phyloP scores from a whole-genome alignment of 2,113 vertebrate genomes.

The Rhynchomys soricoides region DNA sequence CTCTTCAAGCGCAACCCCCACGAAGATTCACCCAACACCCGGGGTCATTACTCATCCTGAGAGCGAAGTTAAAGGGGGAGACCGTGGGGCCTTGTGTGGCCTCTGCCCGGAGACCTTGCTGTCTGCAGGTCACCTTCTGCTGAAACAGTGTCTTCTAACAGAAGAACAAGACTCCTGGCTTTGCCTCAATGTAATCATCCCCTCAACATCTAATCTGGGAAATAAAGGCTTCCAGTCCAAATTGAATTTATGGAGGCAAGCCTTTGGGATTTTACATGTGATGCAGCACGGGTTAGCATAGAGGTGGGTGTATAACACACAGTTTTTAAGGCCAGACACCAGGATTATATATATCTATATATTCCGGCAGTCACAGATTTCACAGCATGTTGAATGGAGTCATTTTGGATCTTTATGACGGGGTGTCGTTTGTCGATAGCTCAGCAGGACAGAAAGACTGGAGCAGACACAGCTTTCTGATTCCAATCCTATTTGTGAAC shows the following conservation, averaged over 20 bases:
- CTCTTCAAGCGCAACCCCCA: background rate
- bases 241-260: background rate
- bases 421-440: no score
- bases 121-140: background rate
- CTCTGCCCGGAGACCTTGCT: background rate
- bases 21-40: background rate
- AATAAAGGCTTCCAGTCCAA: background rate
- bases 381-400: background rate
- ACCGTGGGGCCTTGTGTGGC: accelerated
- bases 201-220: background rate
- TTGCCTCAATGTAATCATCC: background rate
- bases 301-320: background rate
- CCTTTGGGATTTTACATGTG: background rate
- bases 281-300: background rate
- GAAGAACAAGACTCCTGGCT: background rate
- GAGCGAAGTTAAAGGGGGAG: background rate
- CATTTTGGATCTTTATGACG: accelerated
- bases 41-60: background rate
- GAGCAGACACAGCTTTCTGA: background rate
- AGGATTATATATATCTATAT: accelerated
- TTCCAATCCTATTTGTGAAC: background rate
- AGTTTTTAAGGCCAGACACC: background rate
- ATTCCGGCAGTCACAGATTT: background rate
- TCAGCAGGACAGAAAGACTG: background rate
- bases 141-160: background rate